These are phyloP conservation scores for Macropus fuliginosus DNA, from an alignment of 2,797 vertebrate species.

Conservation along the genomic window DNA sequence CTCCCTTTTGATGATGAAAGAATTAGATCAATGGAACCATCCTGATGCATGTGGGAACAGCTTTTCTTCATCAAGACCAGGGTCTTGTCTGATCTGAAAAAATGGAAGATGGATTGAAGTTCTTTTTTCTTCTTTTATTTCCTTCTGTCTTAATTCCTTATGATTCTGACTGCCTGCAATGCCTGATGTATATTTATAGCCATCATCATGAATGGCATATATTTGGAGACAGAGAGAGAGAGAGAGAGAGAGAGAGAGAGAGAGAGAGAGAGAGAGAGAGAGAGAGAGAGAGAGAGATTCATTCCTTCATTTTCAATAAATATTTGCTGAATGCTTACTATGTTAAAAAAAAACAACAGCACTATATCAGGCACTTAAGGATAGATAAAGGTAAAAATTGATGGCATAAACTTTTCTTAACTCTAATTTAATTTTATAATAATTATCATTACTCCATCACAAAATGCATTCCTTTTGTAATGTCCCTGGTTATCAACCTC, in stretches of 20 bases:
- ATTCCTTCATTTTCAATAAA: not conserved
- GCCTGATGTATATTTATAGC: slow-evolving; percentile 31
- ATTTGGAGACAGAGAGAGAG: not conserved
- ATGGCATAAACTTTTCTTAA: not conserved
- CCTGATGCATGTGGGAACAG: not conserved
- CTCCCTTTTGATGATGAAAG: not conserved
- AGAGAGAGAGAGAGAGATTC: not conserved
- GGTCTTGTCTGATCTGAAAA: not conserved
- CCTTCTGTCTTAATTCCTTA: not conserved
- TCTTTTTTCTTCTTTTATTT: not conserved
- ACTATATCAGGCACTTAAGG: not conserved
- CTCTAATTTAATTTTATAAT: not conserved
- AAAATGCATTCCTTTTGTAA: not conserved
- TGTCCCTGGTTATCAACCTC: not conserved
- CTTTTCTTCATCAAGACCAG: not conserved
- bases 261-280: too few relatives aligned
- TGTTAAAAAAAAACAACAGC: not conserved
- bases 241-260: not conserved
- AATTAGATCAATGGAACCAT: not conserved
- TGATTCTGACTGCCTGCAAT: not conserved
- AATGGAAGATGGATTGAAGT: not conserved
- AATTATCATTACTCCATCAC: not conserved
- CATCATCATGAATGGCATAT: not conserved
- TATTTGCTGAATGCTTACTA: not conserved
- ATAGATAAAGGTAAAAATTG: not conserved